Conservation (phyloP, 2,888 invertebrate species). For the Colostygia pectinataria region DNA sequence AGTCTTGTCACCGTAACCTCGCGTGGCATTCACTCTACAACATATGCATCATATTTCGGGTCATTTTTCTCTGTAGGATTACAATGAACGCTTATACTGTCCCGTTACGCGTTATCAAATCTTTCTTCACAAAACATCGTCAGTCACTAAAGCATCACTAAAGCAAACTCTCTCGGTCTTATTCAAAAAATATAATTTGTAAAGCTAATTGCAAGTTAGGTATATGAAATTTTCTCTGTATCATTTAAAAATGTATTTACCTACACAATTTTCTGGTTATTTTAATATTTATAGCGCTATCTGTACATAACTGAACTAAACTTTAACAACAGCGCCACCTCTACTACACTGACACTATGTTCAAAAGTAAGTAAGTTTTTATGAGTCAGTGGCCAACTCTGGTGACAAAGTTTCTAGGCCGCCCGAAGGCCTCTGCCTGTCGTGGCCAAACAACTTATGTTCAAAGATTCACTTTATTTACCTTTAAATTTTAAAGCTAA, state of each 20-base stretch:
- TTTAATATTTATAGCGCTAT: conserved; percentile 18
- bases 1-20: conserved; percentile 40
- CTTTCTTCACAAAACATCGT: background rate
- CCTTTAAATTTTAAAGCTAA: no score
- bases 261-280: no score
- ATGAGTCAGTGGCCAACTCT: no score
- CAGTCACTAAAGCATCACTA: conserved; percentile 1
- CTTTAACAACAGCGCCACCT: conserved; percentile 20
- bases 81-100: conserved; percentile 18
- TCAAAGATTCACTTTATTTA: no score
- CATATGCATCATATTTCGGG: conserved; percentile 26
- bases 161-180: conserved; percentile 12
- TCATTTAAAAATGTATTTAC: no score
- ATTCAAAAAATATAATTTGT: conserved; percentile 10
- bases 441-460: no score
- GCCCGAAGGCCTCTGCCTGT: no score
- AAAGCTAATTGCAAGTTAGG: no score
- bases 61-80: conserved; percentile 26
- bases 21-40: conserved; percentile 46
- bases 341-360: conserved; percentile 21
- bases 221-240: no score
- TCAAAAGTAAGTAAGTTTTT: no score
- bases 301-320: conserved; percentile 13
- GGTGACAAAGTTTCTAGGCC: no score
- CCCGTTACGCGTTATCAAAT: conserved; percentile 6